These are phyloP conservation scores for Mesocricetus auratus DNA, from an alignment of 2,113 vertebrate genomes.

Conservation along the genomic window DNA sequence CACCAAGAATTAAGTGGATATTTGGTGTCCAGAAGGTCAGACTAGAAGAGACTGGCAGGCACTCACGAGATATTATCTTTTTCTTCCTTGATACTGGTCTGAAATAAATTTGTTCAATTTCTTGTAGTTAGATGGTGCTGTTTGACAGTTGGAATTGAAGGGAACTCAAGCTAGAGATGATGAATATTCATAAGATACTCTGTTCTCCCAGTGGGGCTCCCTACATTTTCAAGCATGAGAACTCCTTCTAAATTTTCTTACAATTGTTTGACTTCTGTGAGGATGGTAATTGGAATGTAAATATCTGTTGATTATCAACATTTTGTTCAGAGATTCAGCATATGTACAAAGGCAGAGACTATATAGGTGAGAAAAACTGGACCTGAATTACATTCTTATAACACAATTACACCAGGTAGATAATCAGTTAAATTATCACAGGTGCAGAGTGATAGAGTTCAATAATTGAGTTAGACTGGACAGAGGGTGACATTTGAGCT, in stretches of 20 bases:
- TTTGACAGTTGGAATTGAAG: neutral
- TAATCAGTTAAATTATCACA: slow-evolving; percentile 22
- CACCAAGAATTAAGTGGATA: neutral
- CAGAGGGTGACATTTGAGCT: neutral
- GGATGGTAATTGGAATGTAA: neutral
- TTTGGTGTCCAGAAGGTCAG: neutral
- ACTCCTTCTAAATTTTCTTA: neutral
- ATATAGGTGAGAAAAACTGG: neutral
- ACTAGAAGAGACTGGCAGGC: neutral
- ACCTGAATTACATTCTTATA: neutral
- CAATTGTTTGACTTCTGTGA: neutral
- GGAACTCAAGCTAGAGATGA: neutral
- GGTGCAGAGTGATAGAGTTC: neutral
- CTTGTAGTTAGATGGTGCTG: neutral
- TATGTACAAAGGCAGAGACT: neutral
- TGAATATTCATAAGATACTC: neutral
- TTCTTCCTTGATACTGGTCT: neutral
- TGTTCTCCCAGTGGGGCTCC: neutral
- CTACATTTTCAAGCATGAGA: neutral
- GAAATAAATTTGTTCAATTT: neutral
- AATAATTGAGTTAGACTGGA: neutral
- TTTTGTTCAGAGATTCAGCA: neutral
- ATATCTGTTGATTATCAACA: neutral
- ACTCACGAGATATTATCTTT: neutral
- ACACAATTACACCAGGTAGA: neutral